phyloP scores from a whole-genome alignment of 2,888 invertebrate genomes.

The Cephonodes hylas region DNA sequence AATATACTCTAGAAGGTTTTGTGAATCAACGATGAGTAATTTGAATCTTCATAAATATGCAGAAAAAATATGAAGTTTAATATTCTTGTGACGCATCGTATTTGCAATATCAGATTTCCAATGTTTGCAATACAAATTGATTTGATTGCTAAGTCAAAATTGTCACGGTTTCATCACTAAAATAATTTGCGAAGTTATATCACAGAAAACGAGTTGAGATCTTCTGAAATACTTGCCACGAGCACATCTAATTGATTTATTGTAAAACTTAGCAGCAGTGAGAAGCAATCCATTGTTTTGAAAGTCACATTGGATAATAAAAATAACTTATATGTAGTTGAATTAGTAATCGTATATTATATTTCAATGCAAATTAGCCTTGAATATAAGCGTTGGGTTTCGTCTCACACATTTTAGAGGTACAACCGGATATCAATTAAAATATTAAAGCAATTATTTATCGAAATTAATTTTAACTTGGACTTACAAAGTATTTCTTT shows the following conservation, averaged over 20 bases:
- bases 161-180: neutral
- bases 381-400: too few species aligned
- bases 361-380: too few species aligned
- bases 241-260: neutral
- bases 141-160: neutral
- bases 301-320: neutral
- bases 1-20: constrained; percentile 18
- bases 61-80: neutral
- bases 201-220: neutral
- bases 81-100: neutral
- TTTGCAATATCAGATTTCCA: neutral
- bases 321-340: neutral
- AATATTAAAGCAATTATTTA: too few species aligned
- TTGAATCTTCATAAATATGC: constrained; percentile 16
- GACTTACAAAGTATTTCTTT: too few species aligned
- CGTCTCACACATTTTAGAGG: too few species aligned
- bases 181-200: neutral
- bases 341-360: too few species aligned
- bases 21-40: constrained; percentile 28
- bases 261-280: too few species aligned
- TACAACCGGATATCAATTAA: too few species aligned
- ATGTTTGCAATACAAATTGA: neutral
- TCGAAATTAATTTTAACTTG: too few species aligned
- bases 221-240: neutral
- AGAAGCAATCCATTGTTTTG: neutral